Evolutionary conservation across 2,113 vertebrate genomes (phyloP).

Genomic region (Myiozetetes cayanensis): DNA sequence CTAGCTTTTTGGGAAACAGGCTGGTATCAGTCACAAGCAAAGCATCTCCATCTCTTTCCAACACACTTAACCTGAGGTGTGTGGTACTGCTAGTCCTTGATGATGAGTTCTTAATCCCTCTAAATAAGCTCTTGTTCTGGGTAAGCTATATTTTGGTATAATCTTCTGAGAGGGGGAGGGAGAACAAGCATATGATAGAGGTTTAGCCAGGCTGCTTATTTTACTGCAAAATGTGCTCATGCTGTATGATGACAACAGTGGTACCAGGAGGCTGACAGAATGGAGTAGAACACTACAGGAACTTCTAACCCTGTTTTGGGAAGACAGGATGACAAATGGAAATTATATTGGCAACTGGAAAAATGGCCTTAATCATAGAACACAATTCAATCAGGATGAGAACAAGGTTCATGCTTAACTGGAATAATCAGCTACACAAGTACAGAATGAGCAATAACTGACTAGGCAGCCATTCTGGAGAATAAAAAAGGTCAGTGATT

Average conservation of each 20-base stretch:
- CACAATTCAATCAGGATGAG: background rate
- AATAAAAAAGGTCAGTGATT: background rate
- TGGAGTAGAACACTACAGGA: background rate
- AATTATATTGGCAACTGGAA: background rate
- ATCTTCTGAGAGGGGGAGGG: background rate
- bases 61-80: background rate
- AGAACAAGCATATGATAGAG: background rate
- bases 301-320: background rate
- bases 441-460: background rate
- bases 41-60: background rate
- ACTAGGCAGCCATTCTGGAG: background rate
- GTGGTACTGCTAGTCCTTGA: conserved; percentile 4
- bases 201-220: background rate
- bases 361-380: background rate
- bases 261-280: background rate
- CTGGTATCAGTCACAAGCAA: background rate
- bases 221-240: background rate
- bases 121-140: conserved; percentile 1
- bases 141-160: background rate
- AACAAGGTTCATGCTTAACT: background rate
- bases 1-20: background rate
- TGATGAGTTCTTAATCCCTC: conserved; percentile 7
- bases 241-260: background rate
- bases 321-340: background rate
- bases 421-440: background rate